Evolutionary conservation across 1,140 invertebrate species (phyloP).

Genomic region (Apocrypta bakeri): DNA sequence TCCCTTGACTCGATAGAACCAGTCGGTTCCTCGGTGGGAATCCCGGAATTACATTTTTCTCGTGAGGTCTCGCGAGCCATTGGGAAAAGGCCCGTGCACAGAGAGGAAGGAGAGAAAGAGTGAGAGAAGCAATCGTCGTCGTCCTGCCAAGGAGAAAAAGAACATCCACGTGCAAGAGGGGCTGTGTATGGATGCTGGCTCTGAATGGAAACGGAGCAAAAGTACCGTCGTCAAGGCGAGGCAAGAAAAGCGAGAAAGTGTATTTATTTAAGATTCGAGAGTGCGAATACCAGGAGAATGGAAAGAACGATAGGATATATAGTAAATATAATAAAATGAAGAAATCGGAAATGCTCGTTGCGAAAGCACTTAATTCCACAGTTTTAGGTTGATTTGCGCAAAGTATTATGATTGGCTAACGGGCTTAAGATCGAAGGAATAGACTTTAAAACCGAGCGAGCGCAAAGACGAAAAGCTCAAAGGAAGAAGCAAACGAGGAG

Average conservation of each 20-base stretch:
- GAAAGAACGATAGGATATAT: too few relatives aligned
- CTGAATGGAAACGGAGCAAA: neutral
- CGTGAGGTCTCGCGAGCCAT: neutral
- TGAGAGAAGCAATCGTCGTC: slow-evolving; percentile 21
- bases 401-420: too few relatives aligned
- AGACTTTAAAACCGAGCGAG: neutral
- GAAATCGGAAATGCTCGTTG: neutral
- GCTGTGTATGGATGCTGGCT: neutral
- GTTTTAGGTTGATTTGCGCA: too few relatives aligned
- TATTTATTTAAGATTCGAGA: slow-evolving; percentile 24
- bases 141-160: slow-evolving; percentile 8
- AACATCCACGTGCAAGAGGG: neutral
- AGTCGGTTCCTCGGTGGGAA: slow-evolving; percentile 7
- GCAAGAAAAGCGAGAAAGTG: neutral
- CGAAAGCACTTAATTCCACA: neutral
- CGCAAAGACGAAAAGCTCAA: neutral
- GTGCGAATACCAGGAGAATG: neutral
- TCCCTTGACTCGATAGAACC: neutral
- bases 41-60: slow-evolving; percentile 33
- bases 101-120: neutral
- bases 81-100: neutral
- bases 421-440: too few relatives aligned
- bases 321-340: neutral
- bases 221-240: slow-evolving; percentile 4
- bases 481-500: neutral